Evolutionary conservation across 1,140 invertebrate genomes (phyloP), one percentile per base, ranked within the genome.

Genomic region (Drosophila orosa): DNA sequence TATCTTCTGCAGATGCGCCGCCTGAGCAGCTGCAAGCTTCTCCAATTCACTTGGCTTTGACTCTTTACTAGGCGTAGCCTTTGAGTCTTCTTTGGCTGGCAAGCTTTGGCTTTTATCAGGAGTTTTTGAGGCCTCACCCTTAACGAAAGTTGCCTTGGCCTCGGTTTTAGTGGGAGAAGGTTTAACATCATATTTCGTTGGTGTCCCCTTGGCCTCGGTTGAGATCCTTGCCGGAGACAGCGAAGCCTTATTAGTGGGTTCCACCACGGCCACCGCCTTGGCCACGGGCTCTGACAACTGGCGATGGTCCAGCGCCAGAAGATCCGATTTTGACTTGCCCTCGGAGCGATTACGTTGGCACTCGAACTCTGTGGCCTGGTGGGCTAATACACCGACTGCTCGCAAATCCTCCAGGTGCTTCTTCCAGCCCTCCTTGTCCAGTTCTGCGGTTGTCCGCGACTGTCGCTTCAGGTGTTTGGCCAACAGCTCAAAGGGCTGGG

Each of bases 401-500:
- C 82, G 78, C 19, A 92, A 52, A 57, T 91, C 90, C 15, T 85
- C 80, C 44, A 92, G 67, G 55, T 92, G 91, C 24, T 90, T 91
- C 13, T 79, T 76, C 91, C 91, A 92, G 24, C 82, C 84, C 9
- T 86, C 82, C 5, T 42, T 55, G 48, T 61, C 76, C 7, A 91
- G 54, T 8, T 79, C 50, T 3, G 71, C 48, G 17, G 58, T 50
- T 17, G 45, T 73, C 0, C 84, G 73, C 2, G 84, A 81, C n/a
- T 91, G 78, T 5, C 91, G 89, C 45, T 83, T 91, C 17, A 91
- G 52, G 63, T 92, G 91, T 50, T 83, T 91, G 35, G 90, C 80
- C 47, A 92, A 48, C 37, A 90, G 19, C 17, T 90, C 73, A 50
- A 90, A 90, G 10, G 91, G 86, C 54, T 93, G 94, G 1, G 94